A percentile compares a stretch with the other conserved stretches of the same genome.
phyloP scores from a whole-genome alignment of 2,888 invertebrate genomes.

The Tortrix viridana region DNA sequence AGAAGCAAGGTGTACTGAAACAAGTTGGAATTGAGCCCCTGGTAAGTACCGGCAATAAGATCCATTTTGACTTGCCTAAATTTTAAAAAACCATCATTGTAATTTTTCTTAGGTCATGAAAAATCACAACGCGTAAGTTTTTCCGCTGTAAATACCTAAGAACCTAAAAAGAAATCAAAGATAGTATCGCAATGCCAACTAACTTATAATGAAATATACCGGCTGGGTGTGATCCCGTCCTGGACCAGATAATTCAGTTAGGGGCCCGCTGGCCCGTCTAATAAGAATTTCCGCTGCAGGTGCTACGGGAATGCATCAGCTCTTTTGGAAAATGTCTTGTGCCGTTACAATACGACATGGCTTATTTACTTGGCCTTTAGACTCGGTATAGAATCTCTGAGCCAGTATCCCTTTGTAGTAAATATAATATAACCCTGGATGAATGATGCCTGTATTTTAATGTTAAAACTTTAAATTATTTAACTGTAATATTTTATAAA shows the following conservation, averaged over 20 bases:
- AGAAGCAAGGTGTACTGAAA: no score
- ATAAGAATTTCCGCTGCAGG: slow-evolving; percentile 48
- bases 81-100: no score
- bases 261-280: slow-evolving; percentile 47
- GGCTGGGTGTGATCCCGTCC: slow-evolving; percentile 7
- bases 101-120: no score
- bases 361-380: background rate
- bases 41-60: no score
- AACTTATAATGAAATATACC: slow-evolving; percentile 5
- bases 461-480: no score
- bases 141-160: background rate
- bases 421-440: no score
- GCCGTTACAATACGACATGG: background rate
- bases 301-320: slow-evolving; percentile 17
- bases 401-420: no score
- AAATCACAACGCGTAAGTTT: background rate
- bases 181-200: background rate
- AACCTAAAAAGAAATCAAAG: background rate
- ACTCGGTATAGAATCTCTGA: no score
- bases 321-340: slow-evolving; percentile 4
- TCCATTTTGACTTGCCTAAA: no score
- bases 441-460: no score
- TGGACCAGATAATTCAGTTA: slow-evolving; percentile 43
- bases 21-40: no score
- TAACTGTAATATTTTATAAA: no score